A percentile compares a stretch with the other conserved stretches of the same genome.
phyloP scores from a whole-genome alignment of 2,888 invertebrate genomes.

The Antitype chi region DNA sequence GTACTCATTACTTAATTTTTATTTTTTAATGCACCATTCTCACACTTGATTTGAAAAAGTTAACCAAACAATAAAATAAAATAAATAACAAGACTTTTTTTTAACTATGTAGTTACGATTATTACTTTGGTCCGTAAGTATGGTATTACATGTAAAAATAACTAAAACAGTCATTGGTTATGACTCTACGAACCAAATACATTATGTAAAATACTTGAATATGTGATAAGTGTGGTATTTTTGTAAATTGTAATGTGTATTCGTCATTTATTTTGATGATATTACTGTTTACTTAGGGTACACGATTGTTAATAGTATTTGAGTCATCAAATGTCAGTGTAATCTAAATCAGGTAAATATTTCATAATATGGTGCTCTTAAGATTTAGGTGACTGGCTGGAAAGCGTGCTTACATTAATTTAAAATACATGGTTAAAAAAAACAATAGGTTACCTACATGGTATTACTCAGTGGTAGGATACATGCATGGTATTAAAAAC shows the following conservation, averaged over 20 bases:
- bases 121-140: no score
- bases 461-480: no score
- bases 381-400: not conserved
- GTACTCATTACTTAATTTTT: no score
- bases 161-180: conserved; percentile 7
- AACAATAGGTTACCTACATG: no score
- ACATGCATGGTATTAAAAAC: no score
- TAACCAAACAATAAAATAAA: no score
- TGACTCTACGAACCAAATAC: conserved; percentile 4
- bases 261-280: conserved; percentile 29
- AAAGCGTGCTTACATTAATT: not conserved
- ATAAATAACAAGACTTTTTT: not conserved
- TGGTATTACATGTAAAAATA: conserved; percentile 14
- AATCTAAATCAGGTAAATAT: no score
- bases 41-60: not conserved
- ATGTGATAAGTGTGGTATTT: not conserved
- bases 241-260: not conserved
- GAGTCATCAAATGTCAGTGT: not conserved
- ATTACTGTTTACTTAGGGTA: not conserved
- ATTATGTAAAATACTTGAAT: conserved; percentile 23
- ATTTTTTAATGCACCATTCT: no score
- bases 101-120: not conserved
- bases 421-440: no score
- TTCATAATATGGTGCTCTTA: not conserved
- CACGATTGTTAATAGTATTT: not conserved